phyloP scores from a whole-genome alignment of 2,113 vertebrate genomes.

The Accipiter virgatus region DNA sequence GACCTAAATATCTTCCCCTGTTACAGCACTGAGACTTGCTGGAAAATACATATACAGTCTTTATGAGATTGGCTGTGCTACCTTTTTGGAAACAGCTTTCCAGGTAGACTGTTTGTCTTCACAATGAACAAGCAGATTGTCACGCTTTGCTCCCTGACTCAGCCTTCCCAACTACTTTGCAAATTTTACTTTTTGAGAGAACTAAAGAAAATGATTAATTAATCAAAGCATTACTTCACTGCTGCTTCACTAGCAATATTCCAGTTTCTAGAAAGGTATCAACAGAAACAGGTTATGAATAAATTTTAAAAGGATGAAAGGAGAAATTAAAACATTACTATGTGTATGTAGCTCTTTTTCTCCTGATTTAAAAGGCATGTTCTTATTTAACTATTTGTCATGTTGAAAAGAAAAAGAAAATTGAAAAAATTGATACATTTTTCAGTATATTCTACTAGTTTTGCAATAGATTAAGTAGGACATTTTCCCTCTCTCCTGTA shows the following conservation, averaged over 20 bases:
- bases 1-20: not conserved
- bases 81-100: not conserved
- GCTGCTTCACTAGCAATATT: not conserved
- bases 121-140: not conserved
- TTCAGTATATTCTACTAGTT: not conserved
- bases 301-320: not conserved
- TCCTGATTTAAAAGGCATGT: not conserved
- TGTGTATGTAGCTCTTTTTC: fast-evolving
- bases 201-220: not conserved
- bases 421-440: not conserved
- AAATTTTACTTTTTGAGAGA: not conserved
- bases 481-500: not conserved
- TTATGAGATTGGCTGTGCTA: not conserved
- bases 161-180: not conserved
- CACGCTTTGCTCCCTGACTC: not conserved
- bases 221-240: not conserved
- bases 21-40: not conserved
- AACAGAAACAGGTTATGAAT: not conserved
- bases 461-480: not conserved
- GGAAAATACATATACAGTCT: not conserved
- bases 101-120: not conserved
- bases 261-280: not conserved
- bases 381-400: not conserved
- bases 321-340: not conserved
- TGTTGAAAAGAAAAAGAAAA: not conserved